Percentiles rank a stretch among this genome's conserved stretches.
Conservation (phyloP, 2,888 invertebrate genomes). For the Ochropleura plecta region DNA sequence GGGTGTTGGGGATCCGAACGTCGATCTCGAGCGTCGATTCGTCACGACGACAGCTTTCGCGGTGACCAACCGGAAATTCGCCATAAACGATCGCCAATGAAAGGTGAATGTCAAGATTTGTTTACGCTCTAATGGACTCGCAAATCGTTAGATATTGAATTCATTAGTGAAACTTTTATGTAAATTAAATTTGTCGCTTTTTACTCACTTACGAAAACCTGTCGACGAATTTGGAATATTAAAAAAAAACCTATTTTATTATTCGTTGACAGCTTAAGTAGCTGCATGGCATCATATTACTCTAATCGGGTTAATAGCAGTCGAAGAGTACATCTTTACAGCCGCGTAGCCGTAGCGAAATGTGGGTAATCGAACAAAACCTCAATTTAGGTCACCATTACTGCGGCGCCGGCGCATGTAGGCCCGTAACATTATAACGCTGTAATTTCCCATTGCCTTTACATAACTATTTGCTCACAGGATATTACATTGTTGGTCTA, state of each 20-base stretch:
- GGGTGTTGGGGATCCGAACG: constrained; percentile 59
- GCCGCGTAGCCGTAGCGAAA: constrained; percentile 47
- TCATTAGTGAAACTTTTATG: constrained; percentile 68
- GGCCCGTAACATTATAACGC: constrained; percentile 35
- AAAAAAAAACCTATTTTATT: constrained; percentile 11
- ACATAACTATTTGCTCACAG: constrained; percentile 51
- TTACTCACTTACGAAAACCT: constrained; percentile 31
- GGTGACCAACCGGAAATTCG: constrained; percentile 80
- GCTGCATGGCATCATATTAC: constrained; percentile 7
- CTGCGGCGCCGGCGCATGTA: constrained; percentile 42
- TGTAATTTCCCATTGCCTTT: constrained; percentile 48
- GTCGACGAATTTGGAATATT: constrained; percentile 15
- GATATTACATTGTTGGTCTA: constrained; percentile 55
- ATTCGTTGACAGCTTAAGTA: constrained; percentile 14
- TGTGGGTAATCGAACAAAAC: constrained; percentile 51
- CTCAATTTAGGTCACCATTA: constrained; percentile 51
- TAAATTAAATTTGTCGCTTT: constrained; percentile 52
- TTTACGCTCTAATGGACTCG: constrained; percentile 69
- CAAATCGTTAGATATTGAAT: constrained; percentile 65
- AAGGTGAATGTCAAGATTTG: constrained; percentile 87
- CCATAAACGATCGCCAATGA: constrained; percentile 76
- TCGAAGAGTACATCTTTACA: constrained; percentile 25
- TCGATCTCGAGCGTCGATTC: constrained; percentile 61
- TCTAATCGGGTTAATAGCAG: constrained; percentile 30
- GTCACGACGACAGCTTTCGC: constrained; percentile 80